phyloP scores from a whole-genome alignment of 30 jellyfish, hydroid and myxozoan species.

The Cassiopea xamachana region DNA sequence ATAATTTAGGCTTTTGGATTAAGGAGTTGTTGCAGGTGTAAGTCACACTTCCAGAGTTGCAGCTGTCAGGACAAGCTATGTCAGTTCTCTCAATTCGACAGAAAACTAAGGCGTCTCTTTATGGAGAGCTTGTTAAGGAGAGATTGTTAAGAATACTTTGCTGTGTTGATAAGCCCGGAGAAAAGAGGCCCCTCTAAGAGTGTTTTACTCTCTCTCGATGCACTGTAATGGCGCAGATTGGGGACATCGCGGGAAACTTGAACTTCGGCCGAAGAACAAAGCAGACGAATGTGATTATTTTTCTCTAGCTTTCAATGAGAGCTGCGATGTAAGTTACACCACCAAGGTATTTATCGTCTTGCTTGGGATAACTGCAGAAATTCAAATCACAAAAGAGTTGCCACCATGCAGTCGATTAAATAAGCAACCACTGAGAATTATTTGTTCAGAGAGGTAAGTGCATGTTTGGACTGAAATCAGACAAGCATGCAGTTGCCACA shows the following conservation, averaged over 20 bases:
- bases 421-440: slow-evolving; percentile 38
- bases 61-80: no score
- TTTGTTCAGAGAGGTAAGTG: slow-evolving; percentile 27
- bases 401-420: slow-evolving; percentile 35
- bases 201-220: background rate
- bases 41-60: no score
- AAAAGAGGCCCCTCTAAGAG: background rate
- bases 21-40: no score
- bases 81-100: no score
- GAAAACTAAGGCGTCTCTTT: no score
- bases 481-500: slow-evolving; percentile 8
- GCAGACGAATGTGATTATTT: slow-evolving; percentile 1
- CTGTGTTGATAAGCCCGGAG: slow-evolving; percentile 4
- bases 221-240: slow-evolving; percentile 9
- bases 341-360: slow-evolving; percentile 36
- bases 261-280: slow-evolving; percentile 17
- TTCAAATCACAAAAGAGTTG: slow-evolving; percentile 36
- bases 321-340: slow-evolving; percentile 21
- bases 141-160: no score
- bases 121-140: no score
- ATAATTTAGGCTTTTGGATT: no score
- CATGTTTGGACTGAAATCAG: slow-evolving; percentile 33
- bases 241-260: slow-evolving; percentile 41
- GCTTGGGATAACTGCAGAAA: slow-evolving; percentile 6
- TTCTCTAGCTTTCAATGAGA: slow-evolving; percentile 41